Percentiles rank a stretch among this genome's conserved stretches.
Conservation (phyloP, 1,140 invertebrate species). For the Drosophila sp. region DNA sequence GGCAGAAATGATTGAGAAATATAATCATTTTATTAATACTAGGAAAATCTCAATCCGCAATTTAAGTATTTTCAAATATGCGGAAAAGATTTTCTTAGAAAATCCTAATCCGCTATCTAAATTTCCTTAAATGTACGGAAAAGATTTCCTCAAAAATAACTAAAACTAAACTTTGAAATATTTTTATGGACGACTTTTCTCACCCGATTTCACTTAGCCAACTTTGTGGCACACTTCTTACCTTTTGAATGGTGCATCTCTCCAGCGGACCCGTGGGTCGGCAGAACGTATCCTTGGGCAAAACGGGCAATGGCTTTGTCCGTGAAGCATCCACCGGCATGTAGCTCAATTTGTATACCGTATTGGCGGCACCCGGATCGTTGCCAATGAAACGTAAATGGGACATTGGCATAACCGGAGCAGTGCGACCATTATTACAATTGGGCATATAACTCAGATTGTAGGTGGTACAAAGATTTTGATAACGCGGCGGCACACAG, state of each 20-base stretch:
- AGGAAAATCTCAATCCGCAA: not conserved
- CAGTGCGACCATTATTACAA: slow-evolving; percentile 82
- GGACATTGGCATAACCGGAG: slow-evolving; percentile 80
- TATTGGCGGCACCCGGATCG: slow-evolving; percentile 60
- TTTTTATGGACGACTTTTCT: not conserved
- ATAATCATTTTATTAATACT: not conserved
- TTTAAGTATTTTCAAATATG: not conserved
- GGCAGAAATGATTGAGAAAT: not conserved
- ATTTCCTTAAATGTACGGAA: not conserved
- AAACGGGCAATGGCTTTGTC: slow-evolving; percentile 75
- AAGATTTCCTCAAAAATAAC: no score
- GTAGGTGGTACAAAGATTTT: slow-evolving; percentile 75
- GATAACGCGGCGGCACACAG: slow-evolving; percentile 70
- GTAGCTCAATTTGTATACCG: slow-evolving; percentile 85
- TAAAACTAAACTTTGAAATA: no score
- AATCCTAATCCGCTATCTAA: no score
- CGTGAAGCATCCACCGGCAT: slow-evolving; percentile 83
- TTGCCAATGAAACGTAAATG: slow-evolving; percentile 62
- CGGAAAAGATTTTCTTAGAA: not conserved
- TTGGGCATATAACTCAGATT: slow-evolving; percentile 84
- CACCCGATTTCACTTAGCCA: not conserved
- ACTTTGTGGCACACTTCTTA: slow-evolving; percentile 53
- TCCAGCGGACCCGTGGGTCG: slow-evolving; percentile 74
- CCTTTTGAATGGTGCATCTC: slow-evolving; percentile 85
- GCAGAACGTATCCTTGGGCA: slow-evolving; percentile 83